These are phyloP conservation scores for Myotis yumanensis DNA, from an alignment of 2,113 vertebrate species.

Conservation along the genomic window DNA sequence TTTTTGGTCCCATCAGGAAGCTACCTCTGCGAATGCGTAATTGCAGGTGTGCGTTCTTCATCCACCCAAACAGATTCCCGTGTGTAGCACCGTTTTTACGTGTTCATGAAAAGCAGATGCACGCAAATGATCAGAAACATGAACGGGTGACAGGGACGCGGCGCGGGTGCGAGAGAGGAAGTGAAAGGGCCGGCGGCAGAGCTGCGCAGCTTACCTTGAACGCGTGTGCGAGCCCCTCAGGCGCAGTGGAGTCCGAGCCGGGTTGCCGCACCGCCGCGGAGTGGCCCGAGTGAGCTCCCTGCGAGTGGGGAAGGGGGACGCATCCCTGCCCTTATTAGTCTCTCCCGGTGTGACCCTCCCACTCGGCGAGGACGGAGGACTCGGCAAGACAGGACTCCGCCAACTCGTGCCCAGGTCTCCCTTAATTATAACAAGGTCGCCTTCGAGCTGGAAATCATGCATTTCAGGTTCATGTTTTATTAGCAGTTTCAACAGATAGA, in stretches of 20 bases:
- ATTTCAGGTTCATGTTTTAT: constrained; percentile 14
- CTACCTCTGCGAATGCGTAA: neutral
- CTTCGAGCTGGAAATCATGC: constrained; percentile 22
- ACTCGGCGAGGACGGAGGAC: constrained; percentile 90
- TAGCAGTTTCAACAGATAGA: constrained; percentile 64
- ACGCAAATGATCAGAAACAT: neutral
- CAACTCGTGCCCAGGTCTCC: constrained; percentile 65
- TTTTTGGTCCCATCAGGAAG: neutral
- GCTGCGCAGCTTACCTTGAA: constrained; percentile 83
- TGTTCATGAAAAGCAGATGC: constrained; percentile 51
- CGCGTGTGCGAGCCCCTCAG: constrained; percentile 65
- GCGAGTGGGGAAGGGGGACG: constrained; percentile 84
- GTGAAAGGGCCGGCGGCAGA: neutral
- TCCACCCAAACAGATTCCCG: neutral
- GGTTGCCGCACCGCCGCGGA: constrained; percentile 77
- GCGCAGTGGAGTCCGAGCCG: constrained; percentile 73
- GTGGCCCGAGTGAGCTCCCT: constrained; percentile 81
- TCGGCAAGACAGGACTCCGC: constrained; percentile 83
- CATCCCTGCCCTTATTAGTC: constrained; percentile 98
- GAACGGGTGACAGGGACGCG: neutral
- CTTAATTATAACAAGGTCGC: constrained; percentile 6
- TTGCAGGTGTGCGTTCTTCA: constrained; percentile 50
- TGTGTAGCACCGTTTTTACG: neutral
- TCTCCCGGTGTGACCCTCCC: constrained; percentile 95
- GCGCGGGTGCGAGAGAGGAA: neutral